Evolutionary conservation across 2,113 vertebrate species (phyloP), one percentile per base, ranked within the genome.

Genomic region (Poecilia latipinna): DNA sequence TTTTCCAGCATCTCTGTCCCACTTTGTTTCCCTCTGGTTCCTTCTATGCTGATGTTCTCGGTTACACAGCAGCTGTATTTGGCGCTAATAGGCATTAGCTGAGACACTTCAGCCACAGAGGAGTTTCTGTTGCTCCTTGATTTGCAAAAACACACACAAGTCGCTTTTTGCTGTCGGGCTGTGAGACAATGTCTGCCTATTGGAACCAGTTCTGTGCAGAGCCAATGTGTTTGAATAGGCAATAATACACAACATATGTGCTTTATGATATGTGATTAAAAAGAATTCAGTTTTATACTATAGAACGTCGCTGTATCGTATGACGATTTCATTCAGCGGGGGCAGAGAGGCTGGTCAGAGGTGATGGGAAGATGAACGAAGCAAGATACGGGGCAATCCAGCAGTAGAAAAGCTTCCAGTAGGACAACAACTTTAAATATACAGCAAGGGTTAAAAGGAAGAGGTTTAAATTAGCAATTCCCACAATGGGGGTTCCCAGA

Each of bases 41-140:
- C 31, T 32, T 42, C 26, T 26, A 11, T 86, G 79, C 84, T 74
- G 73, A 88, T 80, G 78, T 80, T 75, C 15, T 11, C 8, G 10
- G 44, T 42, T 39, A 69, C 73, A 83, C 77, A 80, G 61, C 79
- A n/a, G 70, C 70, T 61, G 74, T 28, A 39, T 88, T 82, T 79
- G 70, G 57, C 70, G 68, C 65, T 64, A 37, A 79, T 79, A 63
- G 61, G 73, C 68, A 77, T 83, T 72, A 77, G 75, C 78, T 82
- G 61, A 63, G 74, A 86, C 64, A 66, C 66, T 70, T 48, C 2
- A 0, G 35, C 69, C 35, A 24, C 73, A 42, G 12, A 60, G 64
- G 8, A 31, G 12, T 62, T 82, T 57, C 72, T 84, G 82, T 82
- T 57, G 12, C 22, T 15, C 69, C 68, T 72, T 35, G 66, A 83